Base-by-base conservation (phyloP, 2,113 vertebrate genomes). In the Sinocyclocheilus maitianheensis region DNA sequence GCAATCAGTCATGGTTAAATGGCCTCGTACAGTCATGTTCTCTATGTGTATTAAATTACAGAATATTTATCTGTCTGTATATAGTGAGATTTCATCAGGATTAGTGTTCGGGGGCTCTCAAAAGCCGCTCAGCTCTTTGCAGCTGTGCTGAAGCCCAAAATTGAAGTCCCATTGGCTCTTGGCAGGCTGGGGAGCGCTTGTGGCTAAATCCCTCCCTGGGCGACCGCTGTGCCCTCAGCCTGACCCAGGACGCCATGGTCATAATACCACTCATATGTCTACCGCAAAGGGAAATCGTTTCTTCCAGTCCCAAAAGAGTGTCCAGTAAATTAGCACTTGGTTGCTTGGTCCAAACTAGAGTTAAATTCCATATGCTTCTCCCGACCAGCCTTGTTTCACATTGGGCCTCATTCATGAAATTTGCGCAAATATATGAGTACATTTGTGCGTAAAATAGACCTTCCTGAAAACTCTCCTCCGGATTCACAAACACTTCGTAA, bases 141-240 rank as follows among this genome's bases (percentile, higher is more conserved):
- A 63, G 67, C 69, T 86, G 60, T 79, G 18, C 37, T 55, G 53
- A 77, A 88, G 90, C 86, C 53, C 53, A 34, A 86, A 78, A 80
- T 87, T 91, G 88, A 88, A 89, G 88, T 91, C 77, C 91, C 87
- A 87, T 80, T 88, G 88, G 86, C 86, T 88, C 88, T 91, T 92
- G 91, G 93, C 90, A 91, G 92, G 90, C 91, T 75, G 43, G 65
- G 48, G 67, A n/a, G 48, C 16, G 26, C 26, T 58, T 63, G 37
- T 60, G 69, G 91, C 91, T 92, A 91, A 93, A 84, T 88, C 89
- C 89, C 91, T 88, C 89, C 84, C 89, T 86, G 94, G 90, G 84
- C 87, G 91, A 94, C 93, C 93, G 90, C 86, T 76, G 85, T 88
- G 91, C 93, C 92, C 92, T 90, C 82, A 79, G 90, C 88, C 91